Conservation (phyloP, 2,113 vertebrate genomes). For the Labeo catla region DNA sequence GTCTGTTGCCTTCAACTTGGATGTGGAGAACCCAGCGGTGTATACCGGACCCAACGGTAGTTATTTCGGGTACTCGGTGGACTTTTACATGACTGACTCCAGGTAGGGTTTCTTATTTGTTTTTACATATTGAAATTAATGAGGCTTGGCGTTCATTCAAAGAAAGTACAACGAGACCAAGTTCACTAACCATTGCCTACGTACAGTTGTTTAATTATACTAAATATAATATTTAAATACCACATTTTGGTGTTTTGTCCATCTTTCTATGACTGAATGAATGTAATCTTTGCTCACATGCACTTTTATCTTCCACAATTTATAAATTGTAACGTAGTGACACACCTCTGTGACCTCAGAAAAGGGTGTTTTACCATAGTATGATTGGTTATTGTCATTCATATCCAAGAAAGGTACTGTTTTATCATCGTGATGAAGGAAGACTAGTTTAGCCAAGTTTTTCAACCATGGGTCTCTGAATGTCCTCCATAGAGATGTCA, state of each 20-base stretch:
- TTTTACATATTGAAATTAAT: not conserved
- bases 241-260: not conserved
- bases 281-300: not conserved
- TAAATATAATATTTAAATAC: not conserved
- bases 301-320: not conserved
- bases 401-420: not conserved
- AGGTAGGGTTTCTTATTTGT: slow-evolving; percentile 74
- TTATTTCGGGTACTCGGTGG: slow-evolving; percentile 89
- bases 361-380: not conserved
- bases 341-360: not conserved
- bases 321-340: not conserved
- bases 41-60: slow-evolving; percentile 83
- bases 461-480: not conserved
- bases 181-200: not conserved
- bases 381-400: not conserved
- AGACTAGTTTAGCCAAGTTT: slow-evolving; percentile 3
- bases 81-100: slow-evolving; percentile 85
- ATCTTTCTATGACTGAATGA: not conserved
- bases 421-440: not conserved
- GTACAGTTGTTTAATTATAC: not conserved
- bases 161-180: not conserved
- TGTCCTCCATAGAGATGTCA: not conserved
- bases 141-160: not conserved
- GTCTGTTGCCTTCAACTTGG: slow-evolving; percentile 84
- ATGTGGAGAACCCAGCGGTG: slow-evolving; percentile 79